A percentile compares a stretch with the other conserved stretches of the same genome.
These are phyloP conservation scores for Hydra vulgaris DNA, from an alignment of 30 jellyfish, hydroid and myxozoan genomes.

Conservation along the genomic window DNA sequence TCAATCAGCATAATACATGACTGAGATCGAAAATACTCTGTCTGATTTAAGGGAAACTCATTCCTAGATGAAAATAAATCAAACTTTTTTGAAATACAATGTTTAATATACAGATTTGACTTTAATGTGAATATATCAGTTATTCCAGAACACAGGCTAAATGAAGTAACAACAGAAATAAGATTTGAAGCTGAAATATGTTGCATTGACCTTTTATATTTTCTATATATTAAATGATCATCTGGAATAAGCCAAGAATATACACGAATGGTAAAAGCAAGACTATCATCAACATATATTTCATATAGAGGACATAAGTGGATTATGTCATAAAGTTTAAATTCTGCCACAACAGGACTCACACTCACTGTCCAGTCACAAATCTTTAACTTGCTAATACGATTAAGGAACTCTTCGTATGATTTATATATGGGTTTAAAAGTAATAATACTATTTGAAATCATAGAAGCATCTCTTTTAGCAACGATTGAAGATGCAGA, in stretches of 20 bases:
- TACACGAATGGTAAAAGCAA: conserved; percentile 20
- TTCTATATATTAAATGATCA: conserved; percentile 15
- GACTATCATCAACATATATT: conserved; percentile 16
- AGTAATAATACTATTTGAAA: neutral
- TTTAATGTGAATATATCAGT: neutral
- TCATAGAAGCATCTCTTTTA: neutral
- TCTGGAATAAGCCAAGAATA: conserved; percentile 38
- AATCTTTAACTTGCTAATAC: neutral
- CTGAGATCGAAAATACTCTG: conserved; percentile 14
- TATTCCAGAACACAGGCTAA: conserved; percentile 24
- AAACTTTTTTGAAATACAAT: conserved; percentile 12
- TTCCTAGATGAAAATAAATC: neutral
- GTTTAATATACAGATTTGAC: neutral
- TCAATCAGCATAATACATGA: conserved; percentile 16
- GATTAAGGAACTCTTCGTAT: neutral
- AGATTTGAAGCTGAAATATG: conserved; percentile 31
- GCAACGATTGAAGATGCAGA: neutral
- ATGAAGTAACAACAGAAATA: conserved; percentile 3
- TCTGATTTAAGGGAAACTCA: conserved; percentile 12
- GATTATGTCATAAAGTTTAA: neutral
- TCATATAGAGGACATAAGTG: neutral
- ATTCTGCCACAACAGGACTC: neutral
- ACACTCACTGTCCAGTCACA: neutral
- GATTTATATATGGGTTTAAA: neutral
- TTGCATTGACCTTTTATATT: conserved; percentile 23